Conservation (phyloP, 1,140 invertebrate species). For the Drosophila kohkoa region DNA sequence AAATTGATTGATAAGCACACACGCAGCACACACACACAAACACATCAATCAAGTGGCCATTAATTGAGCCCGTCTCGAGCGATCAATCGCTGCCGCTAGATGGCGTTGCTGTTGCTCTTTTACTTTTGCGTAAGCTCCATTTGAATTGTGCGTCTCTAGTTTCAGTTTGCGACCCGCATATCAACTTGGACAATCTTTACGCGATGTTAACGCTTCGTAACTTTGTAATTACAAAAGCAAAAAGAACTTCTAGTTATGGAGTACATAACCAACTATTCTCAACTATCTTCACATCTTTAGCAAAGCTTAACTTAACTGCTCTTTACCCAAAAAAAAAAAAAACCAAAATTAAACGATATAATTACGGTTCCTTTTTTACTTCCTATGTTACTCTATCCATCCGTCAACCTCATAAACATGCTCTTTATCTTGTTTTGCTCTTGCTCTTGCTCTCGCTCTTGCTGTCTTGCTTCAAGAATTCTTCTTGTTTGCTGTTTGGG, state of each 20-base stretch:
- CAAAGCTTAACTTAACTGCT: conserved; percentile 46
- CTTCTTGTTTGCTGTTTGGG: conserved; percentile 42
- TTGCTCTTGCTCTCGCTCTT: conserved; percentile 4
- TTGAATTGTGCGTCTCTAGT: conserved; percentile 1
- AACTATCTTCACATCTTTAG: conserved; percentile 15
- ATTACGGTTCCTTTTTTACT: conserved; percentile 56
- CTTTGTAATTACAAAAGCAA: conserved; percentile 58
- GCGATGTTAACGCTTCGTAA: conserved; percentile 76
- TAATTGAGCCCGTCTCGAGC: conserved; percentile 27
- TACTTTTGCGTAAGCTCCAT: conserved; percentile 2
- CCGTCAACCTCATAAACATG: conserved; percentile 28
- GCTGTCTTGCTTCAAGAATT: conserved; percentile 71
- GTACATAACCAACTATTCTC: background rate
- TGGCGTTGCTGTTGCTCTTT: conserved; percentile 5
- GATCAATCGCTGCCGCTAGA: conserved; percentile 15
- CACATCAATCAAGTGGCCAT: conserved; percentile 48
- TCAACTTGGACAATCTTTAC: conserved; percentile 70
- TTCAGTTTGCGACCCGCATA: conserved; percentile 34
- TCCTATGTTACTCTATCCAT: conserved; percentile 12
- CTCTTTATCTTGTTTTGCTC: conserved; percentile 11
- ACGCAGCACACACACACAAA: background rate
- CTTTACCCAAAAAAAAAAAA: conserved; percentile 28
- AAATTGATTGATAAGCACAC: conserved; percentile 46
- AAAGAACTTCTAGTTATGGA: conserved; percentile 4
- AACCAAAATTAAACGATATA: conserved; percentile 72